Base-by-base conservation (phyloP, 2,797 vertebrate species). In the Lagocephalus sceleratus region DNA sequence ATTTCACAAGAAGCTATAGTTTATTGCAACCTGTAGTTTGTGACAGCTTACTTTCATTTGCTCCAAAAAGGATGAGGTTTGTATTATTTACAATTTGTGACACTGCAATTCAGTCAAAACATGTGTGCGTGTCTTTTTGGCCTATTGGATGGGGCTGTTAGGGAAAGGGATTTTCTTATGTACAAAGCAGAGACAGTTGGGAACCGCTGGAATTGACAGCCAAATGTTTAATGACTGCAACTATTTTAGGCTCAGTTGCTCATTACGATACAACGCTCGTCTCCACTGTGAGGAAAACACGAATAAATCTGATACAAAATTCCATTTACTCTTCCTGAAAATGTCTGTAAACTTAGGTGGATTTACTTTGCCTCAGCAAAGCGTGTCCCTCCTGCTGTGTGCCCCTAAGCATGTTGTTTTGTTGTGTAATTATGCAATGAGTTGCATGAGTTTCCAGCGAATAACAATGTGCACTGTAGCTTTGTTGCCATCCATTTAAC, bases 341-440 rank as follows among this genome's bases (percentile, higher is more conserved):
- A 1, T 46, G 51, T 54, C 51, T 47, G 25, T 59, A 40, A 38
- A 47, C 54, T 47, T 21, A 57, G 45, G 17, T 15, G 6, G 5
- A 44, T 60, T 54, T 50, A 12, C 61, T 63, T 50, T 35, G 49
- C 61, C 39, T 54, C 47, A 66, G 59, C 68, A 47, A 49, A 43
- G 29, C 64, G 64, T 68, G 66, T 60, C 67, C 71, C 35, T 20
- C 47, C 43, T 43, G 47, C 63, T 47, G 35, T 42, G 19, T 63
- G 48, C 42, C 54, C 21, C 64, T 54, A 42, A 39, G 63, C 60
- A 67, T 17, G n/a, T 67, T 66, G 54, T 71, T 78, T 60, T 71
- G 47, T 45, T 59, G 43, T 45, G 32, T 39, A 75, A 69, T 68
- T 71, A 65, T 41, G 42, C 45, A 20, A 2, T n/a, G 26, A 59